Evolutionary conservation across 1,140 invertebrate species (phyloP).

Genomic region (Habropoda laboriosa): DNA sequence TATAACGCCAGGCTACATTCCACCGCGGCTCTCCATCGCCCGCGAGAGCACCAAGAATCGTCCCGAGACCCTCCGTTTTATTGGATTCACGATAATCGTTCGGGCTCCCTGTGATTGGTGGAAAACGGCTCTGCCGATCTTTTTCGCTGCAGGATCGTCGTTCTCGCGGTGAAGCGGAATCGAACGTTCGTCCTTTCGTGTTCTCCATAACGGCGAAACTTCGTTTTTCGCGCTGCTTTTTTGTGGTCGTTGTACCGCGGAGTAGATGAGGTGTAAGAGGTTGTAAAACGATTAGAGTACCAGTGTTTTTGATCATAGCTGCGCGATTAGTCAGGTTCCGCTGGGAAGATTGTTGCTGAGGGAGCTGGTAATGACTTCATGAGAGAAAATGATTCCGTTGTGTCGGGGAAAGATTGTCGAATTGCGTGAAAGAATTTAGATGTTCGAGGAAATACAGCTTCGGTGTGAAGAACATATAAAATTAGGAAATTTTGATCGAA

Average conservation of each 20-base stretch:
- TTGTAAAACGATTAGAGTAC: not conserved
- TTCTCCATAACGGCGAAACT: not conserved
- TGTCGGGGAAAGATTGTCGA: no score
- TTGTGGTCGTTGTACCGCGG: not conserved
- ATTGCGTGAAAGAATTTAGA: no score
- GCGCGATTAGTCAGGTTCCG: not conserved
- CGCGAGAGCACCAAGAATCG: constrained; percentile 12
- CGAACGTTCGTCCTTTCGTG: not conserved
- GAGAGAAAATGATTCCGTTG: not conserved
- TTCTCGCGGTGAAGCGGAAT: constrained; percentile 2
- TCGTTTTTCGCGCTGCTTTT: not conserved
- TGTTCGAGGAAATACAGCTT: no score
- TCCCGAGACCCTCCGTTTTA: not conserved
- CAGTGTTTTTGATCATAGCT: not conserved
- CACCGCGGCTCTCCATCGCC: constrained; percentile 24
- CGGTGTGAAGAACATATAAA: no score
- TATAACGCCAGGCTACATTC: constrained; percentile 71
- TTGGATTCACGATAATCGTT: constrained; percentile 47
- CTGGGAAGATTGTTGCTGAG: not conserved
- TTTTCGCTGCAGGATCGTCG: constrained; percentile 23
- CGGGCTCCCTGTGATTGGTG: constrained; percentile 19
- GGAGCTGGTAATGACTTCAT: not conserved
- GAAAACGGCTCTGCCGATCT: constrained; percentile 17
- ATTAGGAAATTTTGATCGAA: no score
- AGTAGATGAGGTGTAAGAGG: not conserved